phyloP scores from a whole-genome alignment of 2,113 vertebrate species.

The Prochilodus magdalenae region DNA sequence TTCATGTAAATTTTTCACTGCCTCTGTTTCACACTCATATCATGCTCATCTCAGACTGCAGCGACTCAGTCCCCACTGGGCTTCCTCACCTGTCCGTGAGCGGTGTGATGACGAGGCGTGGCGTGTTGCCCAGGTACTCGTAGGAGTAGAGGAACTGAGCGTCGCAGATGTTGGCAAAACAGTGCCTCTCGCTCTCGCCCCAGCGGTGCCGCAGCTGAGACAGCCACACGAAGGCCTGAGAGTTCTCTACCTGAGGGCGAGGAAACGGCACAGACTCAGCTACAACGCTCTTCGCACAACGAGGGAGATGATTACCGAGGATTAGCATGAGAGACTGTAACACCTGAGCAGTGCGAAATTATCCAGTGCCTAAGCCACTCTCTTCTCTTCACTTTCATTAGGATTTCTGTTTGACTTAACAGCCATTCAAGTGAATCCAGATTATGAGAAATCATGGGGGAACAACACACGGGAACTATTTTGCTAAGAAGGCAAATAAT shows the following conservation, averaged over 20 bases:
- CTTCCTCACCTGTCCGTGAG: slow-evolving; percentile 89
- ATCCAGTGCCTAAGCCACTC: slow-evolving; percentile 27
- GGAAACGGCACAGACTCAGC: not conserved
- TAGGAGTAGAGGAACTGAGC: slow-evolving; percentile 94
- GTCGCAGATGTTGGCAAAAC: slow-evolving; percentile 93
- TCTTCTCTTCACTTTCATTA: slow-evolving; percentile 27
- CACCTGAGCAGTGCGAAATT: slow-evolving; percentile 40
- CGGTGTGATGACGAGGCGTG: slow-evolving; percentile 94
- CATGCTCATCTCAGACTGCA: too few species aligned
- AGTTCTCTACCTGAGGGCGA: slow-evolving; percentile 84
- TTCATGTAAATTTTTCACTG: too few species aligned
- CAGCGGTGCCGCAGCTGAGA: slow-evolving; percentile 93
- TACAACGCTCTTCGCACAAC: not conserved
- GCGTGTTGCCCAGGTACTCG: slow-evolving; percentile 95
- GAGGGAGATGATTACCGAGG: slow-evolving; percentile 14
- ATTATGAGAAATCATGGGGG: slow-evolving; percentile 7
- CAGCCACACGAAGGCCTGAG: slow-evolving; percentile 93
- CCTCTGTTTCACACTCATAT: not conserved
- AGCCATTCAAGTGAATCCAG: not conserved
- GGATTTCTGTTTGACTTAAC: slow-evolving; percentile 33
- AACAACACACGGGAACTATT: not conserved
- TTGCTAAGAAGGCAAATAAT: slow-evolving; percentile 9
- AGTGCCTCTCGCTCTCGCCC: slow-evolving; percentile 87
- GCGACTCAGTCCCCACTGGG: not conserved
- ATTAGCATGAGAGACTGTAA: slow-evolving; percentile 37